phyloP scores from a whole-genome alignment of 2,888 invertebrate genomes.

The Drosophila merina region DNA sequence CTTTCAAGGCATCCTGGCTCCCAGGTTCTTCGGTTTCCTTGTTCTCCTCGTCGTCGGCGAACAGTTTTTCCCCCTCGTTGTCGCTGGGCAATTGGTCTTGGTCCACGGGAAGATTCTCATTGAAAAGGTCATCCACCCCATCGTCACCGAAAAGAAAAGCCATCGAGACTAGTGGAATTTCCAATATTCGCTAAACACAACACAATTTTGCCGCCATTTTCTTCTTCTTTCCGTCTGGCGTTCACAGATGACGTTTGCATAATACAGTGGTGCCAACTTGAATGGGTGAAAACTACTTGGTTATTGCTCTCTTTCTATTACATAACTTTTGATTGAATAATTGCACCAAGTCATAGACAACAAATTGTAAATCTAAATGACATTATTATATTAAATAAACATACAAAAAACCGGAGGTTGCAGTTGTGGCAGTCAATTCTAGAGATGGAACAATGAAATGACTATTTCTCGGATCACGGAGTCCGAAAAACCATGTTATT shows the following conservation, averaged over 20 bases:
- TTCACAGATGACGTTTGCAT: conserved; percentile 29
- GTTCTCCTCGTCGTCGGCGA: conserved; percentile 80
- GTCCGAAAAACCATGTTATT: not conserved
- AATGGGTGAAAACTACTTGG: not conserved
- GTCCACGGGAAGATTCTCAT: conserved; percentile 70
- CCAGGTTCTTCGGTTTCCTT: conserved; percentile 84
- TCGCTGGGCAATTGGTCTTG: conserved; percentile 84
- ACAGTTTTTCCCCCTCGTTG: conserved; percentile 81
- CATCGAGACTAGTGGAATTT: conserved; percentile 53
- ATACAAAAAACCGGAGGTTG: conserved; percentile 7
- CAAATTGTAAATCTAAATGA: not conserved
- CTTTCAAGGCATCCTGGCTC: conserved; percentile 58
- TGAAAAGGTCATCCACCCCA: conserved; percentile 77
- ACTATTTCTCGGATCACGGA: not conserved
- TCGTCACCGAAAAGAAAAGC: conserved; percentile 78
- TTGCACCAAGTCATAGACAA: not conserved
- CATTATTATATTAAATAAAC: not conserved
- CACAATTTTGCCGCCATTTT: conserved; percentile 63
- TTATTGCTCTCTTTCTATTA: conserved; percentile 14
- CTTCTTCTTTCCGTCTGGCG: conserved; percentile 47
- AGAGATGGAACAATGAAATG: conserved; percentile 10
- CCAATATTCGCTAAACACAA: not conserved
- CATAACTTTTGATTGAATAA: conserved; percentile 20
- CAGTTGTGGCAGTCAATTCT: conserved; percentile 12
- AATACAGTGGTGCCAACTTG: conserved; percentile 45